Base-by-base conservation (phyloP, 2,797 vertebrate species). In the Miichthys miiuy region DNA sequence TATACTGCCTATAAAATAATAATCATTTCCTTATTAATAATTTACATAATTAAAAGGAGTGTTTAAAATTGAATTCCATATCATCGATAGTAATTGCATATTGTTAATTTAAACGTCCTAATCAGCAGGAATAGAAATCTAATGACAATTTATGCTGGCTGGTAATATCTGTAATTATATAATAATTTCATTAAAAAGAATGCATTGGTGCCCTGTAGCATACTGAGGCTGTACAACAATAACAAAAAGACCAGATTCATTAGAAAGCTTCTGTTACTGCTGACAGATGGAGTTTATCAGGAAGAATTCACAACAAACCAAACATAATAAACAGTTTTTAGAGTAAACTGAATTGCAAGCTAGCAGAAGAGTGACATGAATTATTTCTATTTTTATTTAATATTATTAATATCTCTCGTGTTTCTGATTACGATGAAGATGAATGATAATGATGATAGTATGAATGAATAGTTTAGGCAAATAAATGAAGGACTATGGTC, bases 101-200 rank as follows among this genome's bases (percentile, higher is more conserved):
- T 56, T 72, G 48, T 82, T 65, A 72, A 75, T 78, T 52, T 52
- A 83, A 82, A 80, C 47, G 42, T 66, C 30, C 9, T 55, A 63
- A 74, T 85, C 38, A 72, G 23, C 68, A 75, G 47, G 55, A 88
- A 87, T 82, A 84, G 0, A 63, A 86, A 81, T 69, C 8, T 30
- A 76, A 78, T 83, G 23, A 68, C 82, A 81, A 69, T 14, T 27
- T n/a, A 16, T 54, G 61, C 48, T 72, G 55, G 57, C 48, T 72
- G 51, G 42, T 50, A 68, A 82, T 48, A 69, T 77, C 20, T 52
- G 68, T 60, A 84, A 30, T 67, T 52, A 61, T 44, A 60, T 18
- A 68, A 70, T 77, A 67, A 81, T 82, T 76, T 72, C 3, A 84
- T 87, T 84, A 81, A 68, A 78, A 71, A 56, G n/a, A 72, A 76